Evolutionary conservation across 2,888 invertebrate species (phyloP), one percentile per base, ranked within the genome.

Genomic region (Eupithecia dodoneata): DNA sequence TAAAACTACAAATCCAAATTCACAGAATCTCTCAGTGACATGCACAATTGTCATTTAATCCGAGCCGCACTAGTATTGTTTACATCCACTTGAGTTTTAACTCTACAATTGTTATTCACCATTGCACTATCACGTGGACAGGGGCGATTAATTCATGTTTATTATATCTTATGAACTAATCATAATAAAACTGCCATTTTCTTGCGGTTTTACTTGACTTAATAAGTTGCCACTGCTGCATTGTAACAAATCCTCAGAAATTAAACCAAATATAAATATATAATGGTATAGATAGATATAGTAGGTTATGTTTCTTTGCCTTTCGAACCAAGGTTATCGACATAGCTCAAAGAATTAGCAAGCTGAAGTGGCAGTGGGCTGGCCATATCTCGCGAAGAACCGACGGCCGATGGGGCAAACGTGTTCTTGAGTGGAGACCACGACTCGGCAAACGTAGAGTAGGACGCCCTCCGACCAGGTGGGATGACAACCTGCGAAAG

Each of bases 101-200:
- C 91, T 92, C 90, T 88, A 88, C 86, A 82, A 88, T 90, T 69
- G 91, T 89, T 88, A 91, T 88, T 89, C 90, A 90, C 88, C 85
- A 87, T 87, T 85, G 82, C 41, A 49, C 74, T 82, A 85, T 92
- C 93, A 93, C 93, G 92, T 92, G 92, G 86, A 84, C 69, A 74
- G 83, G 82, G 85, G 85, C 87, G 84, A 92, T 91, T 93, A 93
- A 93, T 93, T 93, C 91, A 91, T 92, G 90, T 93, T 94, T 93
- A 93, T 94, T 91, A 93, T 42, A 69, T 44, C 45, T 44, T 44
- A 69, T 45, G 44, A 63, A 30, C 18, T 30, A 63, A 30, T 63
- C 10, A 63, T 30, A n/a, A 63, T 10, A 63, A 52, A 63, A n/a
- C n/a, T n/a, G n/a, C 10, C 2, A 63, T 63, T 30, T 63, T 30